These are phyloP conservation scores for Ganaspis brasiliensis DNA, from an alignment of 2,888 invertebrate species.

Conservation along the genomic window DNA sequence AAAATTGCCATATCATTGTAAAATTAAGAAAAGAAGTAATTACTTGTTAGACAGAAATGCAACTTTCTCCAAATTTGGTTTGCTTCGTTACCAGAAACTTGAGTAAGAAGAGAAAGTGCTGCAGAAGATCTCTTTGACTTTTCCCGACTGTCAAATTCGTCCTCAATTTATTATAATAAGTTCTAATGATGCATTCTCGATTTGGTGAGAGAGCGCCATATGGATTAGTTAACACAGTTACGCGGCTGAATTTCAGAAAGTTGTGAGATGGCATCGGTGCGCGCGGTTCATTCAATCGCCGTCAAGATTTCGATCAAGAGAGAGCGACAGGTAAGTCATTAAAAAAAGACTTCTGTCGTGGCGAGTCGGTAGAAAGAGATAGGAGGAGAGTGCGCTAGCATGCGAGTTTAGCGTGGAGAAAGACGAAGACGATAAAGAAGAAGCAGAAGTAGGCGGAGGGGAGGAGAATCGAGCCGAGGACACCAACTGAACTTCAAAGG, in stretches of 20 bases:
- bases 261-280: slow-evolving; percentile 32
- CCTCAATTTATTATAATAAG: background rate
- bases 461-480: slow-evolving; percentile 69
- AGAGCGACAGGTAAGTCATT: slow-evolving; percentile 44
- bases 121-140: background rate
- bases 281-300: slow-evolving; percentile 32
- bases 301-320: slow-evolving; percentile 41
- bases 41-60: too few relatives aligned
- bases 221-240: slow-evolving; percentile 33
- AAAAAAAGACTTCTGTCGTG: slow-evolving; percentile 42
- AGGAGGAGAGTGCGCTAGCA: slow-evolving; percentile 45
- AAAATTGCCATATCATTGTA: too few relatives aligned
- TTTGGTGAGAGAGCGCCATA: background rate
- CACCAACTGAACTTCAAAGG: slow-evolving; percentile 78
- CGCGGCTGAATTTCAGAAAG: slow-evolving; percentile 36
- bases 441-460: slow-evolving; percentile 56
- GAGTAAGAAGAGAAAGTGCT: background rate
- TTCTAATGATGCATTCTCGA: slow-evolving; percentile 9
- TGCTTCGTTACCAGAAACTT: too few relatives aligned
- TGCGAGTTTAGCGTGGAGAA: slow-evolving; percentile 10
- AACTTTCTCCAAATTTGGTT: too few relatives aligned
- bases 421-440: slow-evolving; percentile 47
- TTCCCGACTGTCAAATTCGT: background rate
- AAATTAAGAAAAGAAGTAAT: too few relatives aligned
- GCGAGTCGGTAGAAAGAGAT: slow-evolving; percentile 43